Evolutionary conservation across 1,140 invertebrate genomes (phyloP).

Genomic region (Camponotus pennsylvanicus): DNA sequence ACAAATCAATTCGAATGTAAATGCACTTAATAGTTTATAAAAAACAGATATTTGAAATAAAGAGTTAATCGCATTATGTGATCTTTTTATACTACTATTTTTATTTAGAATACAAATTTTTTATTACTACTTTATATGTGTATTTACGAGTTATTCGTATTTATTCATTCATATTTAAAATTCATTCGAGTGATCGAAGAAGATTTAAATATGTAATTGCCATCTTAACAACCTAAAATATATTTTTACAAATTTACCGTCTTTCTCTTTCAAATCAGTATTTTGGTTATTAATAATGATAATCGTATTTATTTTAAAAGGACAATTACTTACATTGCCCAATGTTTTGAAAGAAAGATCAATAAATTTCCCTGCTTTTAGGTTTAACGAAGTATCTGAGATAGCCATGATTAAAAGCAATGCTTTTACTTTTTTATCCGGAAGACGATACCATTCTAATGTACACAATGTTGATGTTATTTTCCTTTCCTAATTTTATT

Average conservation of each 20-base stretch:
- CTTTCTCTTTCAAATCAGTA: neutral
- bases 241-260: neutral
- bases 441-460: slow-evolving; percentile 72
- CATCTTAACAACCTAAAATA: slow-evolving; percentile 41
- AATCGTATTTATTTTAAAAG: no score
- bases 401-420: slow-evolving; percentile 72
- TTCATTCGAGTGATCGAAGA: neutral
- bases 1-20: neutral
- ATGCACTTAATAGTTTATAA: neutral
- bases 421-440: slow-evolving; percentile 52
- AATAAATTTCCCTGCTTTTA: slow-evolving; percentile 71
- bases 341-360: slow-evolving; percentile 68
- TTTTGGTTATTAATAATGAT: neutral
- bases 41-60: neutral
- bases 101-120: neutral
- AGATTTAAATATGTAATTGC: slow-evolving; percentile 37
- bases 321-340: slow-evolving; percentile 57
- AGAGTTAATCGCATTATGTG: neutral
- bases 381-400: slow-evolving; percentile 59
- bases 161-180: no score
- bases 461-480: slow-evolving; percentile 61
- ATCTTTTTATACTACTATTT: neutral
- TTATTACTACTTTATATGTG: neutral
- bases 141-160: neutral
- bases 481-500: slow-evolving; percentile 60